Base-by-base conservation (phyloP, 2,113 vertebrate species). In the Thomomys bottae region DNA sequence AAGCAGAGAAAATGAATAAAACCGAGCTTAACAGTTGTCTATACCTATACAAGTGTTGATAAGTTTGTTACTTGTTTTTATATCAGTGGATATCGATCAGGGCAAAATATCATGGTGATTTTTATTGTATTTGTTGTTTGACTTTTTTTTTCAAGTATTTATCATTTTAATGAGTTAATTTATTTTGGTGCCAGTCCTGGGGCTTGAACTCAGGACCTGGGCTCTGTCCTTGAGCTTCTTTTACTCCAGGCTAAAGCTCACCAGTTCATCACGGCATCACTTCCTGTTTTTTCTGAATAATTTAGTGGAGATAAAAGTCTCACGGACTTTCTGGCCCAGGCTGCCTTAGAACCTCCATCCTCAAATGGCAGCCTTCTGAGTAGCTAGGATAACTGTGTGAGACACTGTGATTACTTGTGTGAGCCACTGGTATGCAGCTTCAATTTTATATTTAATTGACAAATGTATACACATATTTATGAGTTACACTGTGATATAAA, bases 31-130 rank as follows among this genome's bases (percentile, higher is more conserved):
- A 15, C 57, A 63, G 1, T 38, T 83, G 21, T 34, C 17, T 57
- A 68, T 34, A 5, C 67, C 9, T 64, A 3, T 59, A 45, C 17
- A 77, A 64, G 21, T 70, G 11, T 36, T 61, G 8, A 30, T 86
- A 79, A 34, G 91, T 84, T 87, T 81, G 64, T 40, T 84, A 57
- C 45, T 54, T 89, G 73, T 42, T 73, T 83, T 71, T 23, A 12
- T 61, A 73, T 76, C 59, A 83, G 0, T 61, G 66, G 84, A n/a
- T 81, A 66, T 49, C 73, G 66, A 86, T 9, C 9, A 54, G 63
- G 21, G 34, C 59, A 75, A 71, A 82, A 88, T 20, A 61, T 54
- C 6, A 5, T 59, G 12, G 5, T 45, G 30, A 59, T 66, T 93
- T 54, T 80, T 64, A 24, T 57, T 75, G 73, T 80, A 34, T 36